Base-by-base conservation (phyloP, 2,797 vertebrate genomes). In the Mormyrus proboscirostris region DNA sequence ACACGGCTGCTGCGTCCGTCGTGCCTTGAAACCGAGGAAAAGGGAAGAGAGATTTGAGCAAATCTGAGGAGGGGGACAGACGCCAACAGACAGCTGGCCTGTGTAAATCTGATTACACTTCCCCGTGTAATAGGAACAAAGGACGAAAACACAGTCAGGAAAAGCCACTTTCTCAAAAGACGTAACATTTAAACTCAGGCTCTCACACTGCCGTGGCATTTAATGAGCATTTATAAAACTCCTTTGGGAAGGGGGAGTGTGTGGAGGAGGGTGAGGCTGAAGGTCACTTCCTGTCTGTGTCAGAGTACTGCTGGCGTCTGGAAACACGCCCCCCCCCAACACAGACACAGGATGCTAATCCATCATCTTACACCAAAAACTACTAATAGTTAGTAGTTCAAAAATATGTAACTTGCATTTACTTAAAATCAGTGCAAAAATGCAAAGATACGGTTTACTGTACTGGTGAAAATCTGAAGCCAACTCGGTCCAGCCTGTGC, bases 211-310 rank as follows among this genome's bases (percentile, higher is more conserved):
- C n/a, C 65, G 25, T 82, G 55, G 38, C 6, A 57, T 89, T 88
- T 89, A 86, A 73, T 88, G 41, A 83, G 33, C 49, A 53, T 87
- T 89, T 91, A 90, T 93, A 89, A 92, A 91, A 93, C 92, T 94
- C 92, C 91, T 90, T 83, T 90, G 79, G 88, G 92, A 94, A 33
- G 51, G 16, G 14, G 50, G 85, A 12, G 22, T 22, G 69, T 76
- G 82, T n/a, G 16, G 62, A 93, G 94, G 57, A 0, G 93, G 93
- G 94, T 95, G 94, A 94, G 90, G 93, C 94, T 94, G 93, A 90
- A 93, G 92, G 92, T 89, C 95, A 95, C 92, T 95, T 96, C 95
- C 94, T 94, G 94, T 87, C 57, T 84, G 44, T 94, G 94, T 87
- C 57, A 84, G 44, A 76, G 53, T 88, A n/a, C 86, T 41, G 53